Percentiles rank a stretch among this genome's conserved stretches.
Conservation (phyloP, 2,888 invertebrate species). For the Vandiemenella viatica region DNA sequence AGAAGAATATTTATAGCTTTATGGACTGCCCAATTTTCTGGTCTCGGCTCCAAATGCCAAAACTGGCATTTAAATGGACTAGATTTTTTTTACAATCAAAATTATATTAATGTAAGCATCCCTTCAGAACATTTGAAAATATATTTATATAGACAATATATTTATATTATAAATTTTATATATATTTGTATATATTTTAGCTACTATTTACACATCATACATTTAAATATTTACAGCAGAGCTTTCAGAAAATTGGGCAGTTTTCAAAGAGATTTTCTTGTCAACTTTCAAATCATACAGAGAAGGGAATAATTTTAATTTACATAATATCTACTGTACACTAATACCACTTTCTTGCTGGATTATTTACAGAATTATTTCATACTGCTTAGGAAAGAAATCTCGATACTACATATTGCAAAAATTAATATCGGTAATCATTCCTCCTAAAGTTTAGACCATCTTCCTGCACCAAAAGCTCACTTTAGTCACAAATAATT, state of each 20-base stretch:
- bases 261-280: constrained; percentile 6
- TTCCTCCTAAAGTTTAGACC: too few relatives aligned
- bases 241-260: constrained; percentile 11
- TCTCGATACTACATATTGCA: too few relatives aligned
- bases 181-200: constrained; percentile 4
- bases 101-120: constrained; percentile 11
- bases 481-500: too few relatives aligned
- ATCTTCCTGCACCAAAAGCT: too few relatives aligned
- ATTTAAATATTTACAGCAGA: constrained; percentile 9
- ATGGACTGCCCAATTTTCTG: constrained; percentile 7
- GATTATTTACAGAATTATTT: constrained; percentile 1
- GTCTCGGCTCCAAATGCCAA: constrained; percentile 6
- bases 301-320: constrained; percentile 9
- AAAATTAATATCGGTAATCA: too few relatives aligned
- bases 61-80: constrained; percentile 9
- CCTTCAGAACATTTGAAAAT: constrained; percentile 12
- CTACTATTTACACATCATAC: constrained; percentile 11
- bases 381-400: constrained; percentile 5
- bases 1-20: constrained; percentile 4
- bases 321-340: constrained; percentile 10
- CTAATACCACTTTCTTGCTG: neutral
- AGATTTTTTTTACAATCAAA: constrained; percentile 16
- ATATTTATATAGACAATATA: constrained; percentile 12
- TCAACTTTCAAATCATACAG: constrained; percentile 9
- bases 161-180: constrained; percentile 4